A percentile compares a stretch with the other conserved stretches of the same genome.
These are phyloP conservation scores for Chromobotia macracanthus DNA, from an alignment of 2,797 vertebrate genomes.

Conservation along the genomic window DNA sequence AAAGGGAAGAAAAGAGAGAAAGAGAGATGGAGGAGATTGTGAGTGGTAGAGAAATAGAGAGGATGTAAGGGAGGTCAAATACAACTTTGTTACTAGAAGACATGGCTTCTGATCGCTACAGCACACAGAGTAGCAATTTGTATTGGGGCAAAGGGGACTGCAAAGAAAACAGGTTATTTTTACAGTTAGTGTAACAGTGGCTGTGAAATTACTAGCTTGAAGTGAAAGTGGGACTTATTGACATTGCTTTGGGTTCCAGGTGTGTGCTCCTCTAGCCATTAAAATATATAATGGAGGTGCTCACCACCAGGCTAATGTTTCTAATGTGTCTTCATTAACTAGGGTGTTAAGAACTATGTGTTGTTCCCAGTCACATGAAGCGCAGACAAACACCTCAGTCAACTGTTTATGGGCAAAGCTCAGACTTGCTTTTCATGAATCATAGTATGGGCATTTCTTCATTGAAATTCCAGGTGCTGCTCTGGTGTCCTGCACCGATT, in stretches of 20 bases:
- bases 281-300: conserved; percentile 39
- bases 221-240: neutral
- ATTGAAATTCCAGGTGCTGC: conserved; percentile 62
- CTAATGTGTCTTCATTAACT: conserved; percentile 52
- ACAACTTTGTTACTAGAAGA: conserved; percentile 9
- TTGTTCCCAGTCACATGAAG: conserved; percentile 50
- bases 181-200: conserved; percentile 13
- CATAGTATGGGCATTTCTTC: conserved; percentile 53
- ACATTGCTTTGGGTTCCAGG: neutral
- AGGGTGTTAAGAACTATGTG: conserved; percentile 13
- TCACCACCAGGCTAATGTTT: conserved; percentile 44
- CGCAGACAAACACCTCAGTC: conserved; percentile 51
- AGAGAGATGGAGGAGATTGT: too few relatives aligned
- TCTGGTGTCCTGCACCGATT: conserved; percentile 51
- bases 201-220: conserved; percentile 20
- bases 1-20: neutral
- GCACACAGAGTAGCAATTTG: conserved; percentile 5
- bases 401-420: conserved; percentile 54
- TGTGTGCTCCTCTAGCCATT: conserved; percentile 31
- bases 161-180: conserved; percentile 5
- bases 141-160: neutral
- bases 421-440: conserved; percentile 50
- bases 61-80: conserved; percentile 20
- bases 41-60: too few relatives aligned
- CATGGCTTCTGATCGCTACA: neutral